These are phyloP conservation scores for Athene noctua DNA, from an alignment of 2,113 vertebrate genomes.

Conservation along the genomic window DNA sequence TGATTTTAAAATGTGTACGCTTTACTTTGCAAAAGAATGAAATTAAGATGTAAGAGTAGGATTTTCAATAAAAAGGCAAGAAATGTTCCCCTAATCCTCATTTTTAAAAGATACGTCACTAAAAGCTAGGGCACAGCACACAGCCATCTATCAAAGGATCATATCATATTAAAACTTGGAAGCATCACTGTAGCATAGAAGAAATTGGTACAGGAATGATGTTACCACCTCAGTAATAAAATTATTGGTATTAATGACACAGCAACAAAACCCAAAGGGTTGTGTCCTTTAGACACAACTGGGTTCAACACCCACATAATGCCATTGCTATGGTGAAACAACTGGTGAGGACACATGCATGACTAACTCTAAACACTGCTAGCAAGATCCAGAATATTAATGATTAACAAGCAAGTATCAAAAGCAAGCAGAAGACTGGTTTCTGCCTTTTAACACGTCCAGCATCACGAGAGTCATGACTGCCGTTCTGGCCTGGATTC, in stretches of 20 bases:
- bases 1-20: not conserved
- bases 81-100: not conserved
- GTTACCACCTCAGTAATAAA: not conserved
- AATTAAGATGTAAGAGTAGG: not conserved
- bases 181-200: not conserved
- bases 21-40: not conserved
- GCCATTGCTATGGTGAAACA: not conserved
- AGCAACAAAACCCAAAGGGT: not conserved
- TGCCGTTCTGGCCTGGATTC: not conserved
- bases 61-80: not conserved
- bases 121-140: not conserved
- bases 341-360: not conserved
- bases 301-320: not conserved
- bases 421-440: not conserved
- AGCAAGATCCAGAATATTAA: not conserved
- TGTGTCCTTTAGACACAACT: not conserved
- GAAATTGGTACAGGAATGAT: not conserved
- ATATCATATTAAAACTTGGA: not conserved
- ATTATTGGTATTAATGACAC: not conserved
- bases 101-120: not conserved
- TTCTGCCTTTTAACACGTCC: not conserved
- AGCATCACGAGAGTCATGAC: not conserved
- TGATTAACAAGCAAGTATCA: slow-evolving; percentile 18
- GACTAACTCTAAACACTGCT: slow-evolving; percentile 1
- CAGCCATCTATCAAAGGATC: not conserved